Base-by-base conservation (phyloP, 2,888 invertebrate genomes). In the Drosophila engyochracea region DNA sequence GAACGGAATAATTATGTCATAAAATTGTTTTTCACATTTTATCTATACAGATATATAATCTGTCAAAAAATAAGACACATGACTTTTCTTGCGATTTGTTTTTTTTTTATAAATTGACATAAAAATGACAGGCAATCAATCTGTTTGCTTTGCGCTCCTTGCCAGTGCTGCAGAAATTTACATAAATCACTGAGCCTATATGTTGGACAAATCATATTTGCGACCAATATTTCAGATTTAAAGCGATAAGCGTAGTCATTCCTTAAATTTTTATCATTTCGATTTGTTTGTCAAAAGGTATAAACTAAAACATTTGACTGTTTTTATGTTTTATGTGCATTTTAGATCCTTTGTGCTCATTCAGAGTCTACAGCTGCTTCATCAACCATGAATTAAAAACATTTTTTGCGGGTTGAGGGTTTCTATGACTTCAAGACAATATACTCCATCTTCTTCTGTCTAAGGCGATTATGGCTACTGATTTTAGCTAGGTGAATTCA, bases 51-150 rank as follows among this genome's bases (percentile, higher is more conserved):
- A 31, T 9, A 31, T 31, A 31, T 31, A 31, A 25, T n/a, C n/a
- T 47, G 47, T 16, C 16, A 47, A 1, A 25, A 47, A 7, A 47
- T 9, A 47, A 47, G 25, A 25, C 22, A 44, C n/a, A 44, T 12
- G n/a, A 22, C 14, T 47, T 47, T 37, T 19, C 19, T 47, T 47
- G 16, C 16, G 4, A 16, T 47, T 47, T 25, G 16, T 2, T 16
- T 25, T 47, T 7, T 7, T 30, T 25, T 16, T 47, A 25, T 4
- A 25, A 25, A 25, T 47, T 47, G 47, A 14, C 47, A 25, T 25
- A 1, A 47, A 25, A 47, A 25, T 47, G 47, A 47, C 47, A 47
- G 47, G 47, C 25, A 47, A 47, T 47, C 47, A 47, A 47, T 47
- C 25, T 25, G 16, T 25, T 25, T 16, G 25, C 5, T 16, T 25